Evolutionary conservation across 2,797 vertebrate genomes (phyloP), one percentile per base, ranked within the genome.

Genomic region (Pipistrellus pipistrellus): DNA sequence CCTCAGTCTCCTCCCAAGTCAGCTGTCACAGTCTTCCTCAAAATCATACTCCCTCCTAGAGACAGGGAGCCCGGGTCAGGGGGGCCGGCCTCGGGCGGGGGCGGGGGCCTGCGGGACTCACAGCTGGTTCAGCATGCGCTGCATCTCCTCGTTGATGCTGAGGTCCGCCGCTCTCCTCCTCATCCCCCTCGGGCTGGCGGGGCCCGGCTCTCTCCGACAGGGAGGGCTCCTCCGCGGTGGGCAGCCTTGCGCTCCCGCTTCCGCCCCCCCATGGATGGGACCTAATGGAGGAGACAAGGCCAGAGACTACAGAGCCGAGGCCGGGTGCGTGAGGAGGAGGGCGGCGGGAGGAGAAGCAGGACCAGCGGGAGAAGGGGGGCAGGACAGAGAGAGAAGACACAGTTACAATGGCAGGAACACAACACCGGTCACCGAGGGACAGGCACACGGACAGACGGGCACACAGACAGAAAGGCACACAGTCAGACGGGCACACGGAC

Each of bases 141-240:
- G 99, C 99, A 99, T 99, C 98, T 99, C 99, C 98, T 99, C 99
- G 82, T 99, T 99, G 97, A 99, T 99, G 98, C 99, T 99, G 98
- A 99, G 99, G 98, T 99, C 99, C 1, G 99, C 98, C 98, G 85
- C 99, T 99, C 96, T 99, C 98, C 0, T 99, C 98, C 96, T 98
- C 98, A 59, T 99, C 99, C 35, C 99, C 99, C 27, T 98, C 99
- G 18, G 95, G 98, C 76, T 97, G 98, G 25, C 98, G 98, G 27
- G 98, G 98, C 96, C 98, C 98, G 21, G 99, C 99, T 8, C 99
- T 99, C 97, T 99, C 99, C 0, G 98, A 99, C 81, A 99, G 98
- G 53, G 99, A 99, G 93, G 98, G 97, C 4, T 99, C 98, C 55
- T 99, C 99, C 21, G 99, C 99, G 1, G 98, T 98, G 78, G 78